Evolutionary conservation across 2,797 vertebrate genomes (phyloP), one percentile per base, ranked within the genome.

Genomic region (Enteromius treurensis): DNA sequence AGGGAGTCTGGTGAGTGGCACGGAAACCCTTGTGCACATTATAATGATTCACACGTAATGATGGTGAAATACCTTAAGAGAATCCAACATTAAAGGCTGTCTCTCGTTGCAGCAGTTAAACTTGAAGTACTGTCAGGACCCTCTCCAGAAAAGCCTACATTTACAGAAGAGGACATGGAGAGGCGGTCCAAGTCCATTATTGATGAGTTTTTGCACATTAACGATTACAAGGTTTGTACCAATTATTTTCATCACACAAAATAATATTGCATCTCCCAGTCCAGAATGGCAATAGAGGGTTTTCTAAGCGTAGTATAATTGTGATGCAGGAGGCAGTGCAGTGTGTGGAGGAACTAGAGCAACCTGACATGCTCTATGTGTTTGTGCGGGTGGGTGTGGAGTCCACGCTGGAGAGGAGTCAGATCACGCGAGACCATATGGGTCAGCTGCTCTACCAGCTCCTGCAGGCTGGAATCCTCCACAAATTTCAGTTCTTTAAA

Each of bases 191-290:
- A 95, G 92, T 95, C 98, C 85, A 98, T 99, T 89, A 97, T 99
- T 85, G 98, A 99, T 75, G 98, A 99, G 91, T 99, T 99, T 92
- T 94, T 99, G 89, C 98, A 99, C 93, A 98, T 99, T 90, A 98
- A 97, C 45, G 98, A 99, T 93, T 97, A 96, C 88, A 98, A 98
- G 97, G 98, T 97, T 91, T 40, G 74, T 34, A 26, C 1, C 90
- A 11, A 1, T 17, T 21, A 3, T 37, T 15, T 6, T 19, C 1
- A 47, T 21, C 3, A 3, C 19, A 9, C 19, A 60, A 42, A 29
- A 32, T 51, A 21, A 58, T 45, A 47, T 2, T 7, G 0, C n/a
- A 45, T 32, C 29, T n/a, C 13, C 17, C 10, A 32, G 10, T 64
- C 29, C 71, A 65, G 49, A 83, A 73, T n/a, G 17, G 4, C 5